Percentiles rank a stretch among this genome's conserved stretches.
Conservation (phyloP, 2,888 invertebrate genomes). For the Lydus trimaculatus region DNA sequence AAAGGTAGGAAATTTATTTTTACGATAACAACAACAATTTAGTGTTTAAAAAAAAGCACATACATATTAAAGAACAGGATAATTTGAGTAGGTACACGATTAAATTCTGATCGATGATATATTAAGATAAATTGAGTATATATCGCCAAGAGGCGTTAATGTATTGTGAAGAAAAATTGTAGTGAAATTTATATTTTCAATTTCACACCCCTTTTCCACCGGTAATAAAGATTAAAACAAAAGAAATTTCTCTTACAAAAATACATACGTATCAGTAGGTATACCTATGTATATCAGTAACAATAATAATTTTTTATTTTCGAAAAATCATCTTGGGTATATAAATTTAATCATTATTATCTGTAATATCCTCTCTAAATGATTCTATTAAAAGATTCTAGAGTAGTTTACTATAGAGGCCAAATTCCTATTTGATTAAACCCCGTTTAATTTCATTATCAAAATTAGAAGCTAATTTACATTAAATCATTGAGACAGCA, state of each 20-base stretch:
- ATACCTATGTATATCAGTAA: no score
- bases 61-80: background rate
- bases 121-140: constrained; percentile 1
- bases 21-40: background rate
- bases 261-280: no score
- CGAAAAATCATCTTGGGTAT: no score
- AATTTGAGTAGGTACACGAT: background rate
- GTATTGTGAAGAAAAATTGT: background rate
- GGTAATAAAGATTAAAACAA: background rate
- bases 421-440: no score
- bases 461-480: background rate
- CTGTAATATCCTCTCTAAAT: background rate
- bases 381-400: background rate
- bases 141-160: background rate
- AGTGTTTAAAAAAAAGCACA: background rate
- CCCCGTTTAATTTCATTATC: background rate
- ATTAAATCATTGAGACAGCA: background rate
- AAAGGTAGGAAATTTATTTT: background rate
- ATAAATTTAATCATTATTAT: background rate
- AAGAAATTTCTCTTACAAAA: background rate
- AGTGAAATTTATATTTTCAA: constrained; percentile 1
- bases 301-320: no score
- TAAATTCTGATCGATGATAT: background rate
- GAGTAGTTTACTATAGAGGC: no score
- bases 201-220: background rate